phyloP scores from a whole-genome alignment of 2,797 vertebrate species.

The Rousettus madagascariensis region DNA sequence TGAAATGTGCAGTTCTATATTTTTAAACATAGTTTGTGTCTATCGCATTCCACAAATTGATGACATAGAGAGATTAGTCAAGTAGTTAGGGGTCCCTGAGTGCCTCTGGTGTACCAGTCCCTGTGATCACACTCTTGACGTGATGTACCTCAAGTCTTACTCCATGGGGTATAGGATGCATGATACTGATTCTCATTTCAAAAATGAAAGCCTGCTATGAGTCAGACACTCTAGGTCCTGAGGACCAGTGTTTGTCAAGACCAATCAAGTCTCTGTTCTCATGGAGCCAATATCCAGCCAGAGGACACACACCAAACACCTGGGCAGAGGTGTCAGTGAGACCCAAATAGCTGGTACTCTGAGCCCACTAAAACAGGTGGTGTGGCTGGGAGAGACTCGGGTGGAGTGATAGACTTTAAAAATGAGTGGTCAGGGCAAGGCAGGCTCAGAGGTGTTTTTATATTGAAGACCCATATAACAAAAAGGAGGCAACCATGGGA shows the following conservation, averaged over 20 bases:
- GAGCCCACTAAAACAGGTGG: not conserved
- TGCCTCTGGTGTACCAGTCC: not conserved
- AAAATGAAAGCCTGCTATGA: not conserved
- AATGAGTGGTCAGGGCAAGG: too few relatives aligned
- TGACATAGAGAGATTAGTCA: not conserved
- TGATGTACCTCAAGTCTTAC: not conserved
- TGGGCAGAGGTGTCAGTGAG: not conserved
- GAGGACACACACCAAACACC: not conserved
- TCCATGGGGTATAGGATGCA: not conserved
- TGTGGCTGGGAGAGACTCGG: not conserved
- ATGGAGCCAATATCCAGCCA: not conserved
- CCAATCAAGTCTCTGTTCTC: not conserved
- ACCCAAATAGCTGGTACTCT: not conserved
- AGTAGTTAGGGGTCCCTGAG: not conserved
- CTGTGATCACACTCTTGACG: not conserved
- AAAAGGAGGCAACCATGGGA: not conserved
- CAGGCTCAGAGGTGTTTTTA: not conserved
- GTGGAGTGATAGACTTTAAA: fast-evolving
- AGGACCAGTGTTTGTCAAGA: not conserved
- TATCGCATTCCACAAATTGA: not conserved
- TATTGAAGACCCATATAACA: not conserved
- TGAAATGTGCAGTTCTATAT: not conserved
- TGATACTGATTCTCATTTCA: not conserved
- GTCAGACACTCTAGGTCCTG: not conserved
- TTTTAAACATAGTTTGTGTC: not conserved